Base-by-base conservation (phyloP, 2,888 invertebrate species). In the Lithophane ornitopus region DNA sequence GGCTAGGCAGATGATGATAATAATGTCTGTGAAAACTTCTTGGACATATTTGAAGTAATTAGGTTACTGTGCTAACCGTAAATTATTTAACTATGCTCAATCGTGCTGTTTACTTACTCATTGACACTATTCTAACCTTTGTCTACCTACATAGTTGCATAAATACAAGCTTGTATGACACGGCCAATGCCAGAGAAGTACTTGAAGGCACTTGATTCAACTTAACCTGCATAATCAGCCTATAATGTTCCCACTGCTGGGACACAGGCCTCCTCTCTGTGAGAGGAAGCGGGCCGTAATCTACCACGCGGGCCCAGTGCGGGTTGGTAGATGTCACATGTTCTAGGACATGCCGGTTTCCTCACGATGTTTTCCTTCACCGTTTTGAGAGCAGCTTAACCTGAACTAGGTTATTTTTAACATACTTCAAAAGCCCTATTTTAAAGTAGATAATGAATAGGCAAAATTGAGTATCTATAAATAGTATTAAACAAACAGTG, bases 121-220 rank as follows among this genome's bases (percentile, higher is more conserved):
- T 72, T 83, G 81, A 81, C 81, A 72, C 78, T n/a, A 49, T 72
- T 78, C 2, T 39, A 41, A 44, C 46, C 83, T 56, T 69, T 69
- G 59, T 69, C 61, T 26, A 69, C 72, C 56, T 44, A 66, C 65
- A 78, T 70, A 46, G 12, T 39, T 66, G 65, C 46, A 78, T 78
- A 59, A 71, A 46, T 54, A 7, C 52, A 65, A 65, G 61, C 22
- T 78, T 26, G 26, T 22, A 44, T 74, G 78, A 74, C 66, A 34
- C 34, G 49, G 19, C n/a, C 41, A 74, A 62, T 67, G 75, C 7
- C 66, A 62, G 49, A 67, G 12, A 12, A 34, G 26, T 75, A n/a
- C 41, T 74, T 67, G 22, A 41, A 34, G 46, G 0, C 22, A 62
- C 56, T 80, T 65, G 41, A 58, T 28, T 28, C 0, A 0, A 41